Evolutionary conservation across 2,113 vertebrate genomes (phyloP).

Genomic region (Orthonyx spaldingii): DNA sequence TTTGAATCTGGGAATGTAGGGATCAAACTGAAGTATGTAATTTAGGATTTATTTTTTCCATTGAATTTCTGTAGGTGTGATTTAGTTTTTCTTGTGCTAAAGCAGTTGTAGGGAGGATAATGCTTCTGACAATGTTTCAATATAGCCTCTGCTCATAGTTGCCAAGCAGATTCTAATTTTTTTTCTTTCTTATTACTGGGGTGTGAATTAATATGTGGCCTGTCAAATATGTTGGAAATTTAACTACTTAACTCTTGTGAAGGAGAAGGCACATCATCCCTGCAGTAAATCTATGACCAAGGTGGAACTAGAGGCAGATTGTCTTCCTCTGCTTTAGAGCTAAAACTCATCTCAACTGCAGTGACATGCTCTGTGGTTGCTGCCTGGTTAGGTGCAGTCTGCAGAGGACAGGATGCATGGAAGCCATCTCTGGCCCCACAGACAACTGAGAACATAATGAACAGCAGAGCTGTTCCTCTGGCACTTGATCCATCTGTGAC

Average conservation of each 20-base stretch:
- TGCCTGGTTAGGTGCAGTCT: background rate
- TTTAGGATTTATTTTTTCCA: background rate
- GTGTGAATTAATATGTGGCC: background rate
- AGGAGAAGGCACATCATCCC: background rate
- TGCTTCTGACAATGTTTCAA: background rate
- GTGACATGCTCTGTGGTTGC: background rate
- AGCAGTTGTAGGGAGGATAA: background rate
- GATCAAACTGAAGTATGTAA: background rate
- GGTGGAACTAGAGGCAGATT: background rate
- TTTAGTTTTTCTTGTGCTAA: background rate
- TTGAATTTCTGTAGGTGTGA: background rate
- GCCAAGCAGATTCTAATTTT: background rate
- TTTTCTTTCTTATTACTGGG: background rate
- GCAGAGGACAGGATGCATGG: background rate
- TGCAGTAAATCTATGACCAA: background rate
- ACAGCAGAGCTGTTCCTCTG: background rate
- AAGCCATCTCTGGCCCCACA: background rate
- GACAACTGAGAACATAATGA: fast-evolving
- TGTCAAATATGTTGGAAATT: background rate
- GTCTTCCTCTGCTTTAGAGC: background rate
- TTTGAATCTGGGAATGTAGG: background rate
- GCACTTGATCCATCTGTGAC: background rate
- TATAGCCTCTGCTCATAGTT: background rate
- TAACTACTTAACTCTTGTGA: background rate
- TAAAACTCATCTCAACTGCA: background rate